Conservation (phyloP, 1,140 invertebrate genomes). For the Nasonia vitripennis region DNA sequence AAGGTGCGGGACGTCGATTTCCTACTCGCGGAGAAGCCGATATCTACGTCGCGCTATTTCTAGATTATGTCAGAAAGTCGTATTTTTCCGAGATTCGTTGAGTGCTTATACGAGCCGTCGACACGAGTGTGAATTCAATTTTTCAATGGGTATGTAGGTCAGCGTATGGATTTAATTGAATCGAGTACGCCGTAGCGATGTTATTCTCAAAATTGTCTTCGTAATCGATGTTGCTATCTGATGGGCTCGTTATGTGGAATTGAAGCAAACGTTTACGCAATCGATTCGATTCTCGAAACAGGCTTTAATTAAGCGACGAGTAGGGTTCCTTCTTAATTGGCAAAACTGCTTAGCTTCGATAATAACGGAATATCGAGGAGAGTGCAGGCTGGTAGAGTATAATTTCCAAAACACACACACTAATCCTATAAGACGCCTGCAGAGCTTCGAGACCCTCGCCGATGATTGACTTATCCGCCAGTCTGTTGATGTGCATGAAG, state of each 20-base stretch:
- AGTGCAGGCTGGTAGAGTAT: neutral
- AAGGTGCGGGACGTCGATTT: neutral
- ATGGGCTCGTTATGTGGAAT: neutral
- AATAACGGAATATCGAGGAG: neutral
- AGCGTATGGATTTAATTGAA: too few species aligned
- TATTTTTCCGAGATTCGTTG: neutral
- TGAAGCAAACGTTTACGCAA: slow-evolving; percentile 3
- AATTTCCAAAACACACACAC: neutral
- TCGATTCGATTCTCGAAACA: neutral
- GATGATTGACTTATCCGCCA: neutral
- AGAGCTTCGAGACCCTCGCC: neutral
- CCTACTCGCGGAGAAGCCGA: neutral
- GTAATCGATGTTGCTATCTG: neutral
- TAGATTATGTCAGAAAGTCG: neutral
- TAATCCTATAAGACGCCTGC: neutral
- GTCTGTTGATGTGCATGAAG: neutral
- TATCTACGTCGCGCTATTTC: slow-evolving; percentile 16
- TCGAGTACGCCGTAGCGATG: neutral
- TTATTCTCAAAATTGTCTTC: neutral
- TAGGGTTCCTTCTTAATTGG: neutral
- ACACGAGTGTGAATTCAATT: too few species aligned
- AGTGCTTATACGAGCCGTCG: too few species aligned
- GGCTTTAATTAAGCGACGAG: neutral
- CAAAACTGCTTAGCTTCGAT: neutral
- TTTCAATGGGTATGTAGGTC: too few species aligned